These are phyloP conservation scores for Oxycera nigricornis DNA, from an alignment of 2,888 invertebrate species.

Conservation along the genomic window DNA sequence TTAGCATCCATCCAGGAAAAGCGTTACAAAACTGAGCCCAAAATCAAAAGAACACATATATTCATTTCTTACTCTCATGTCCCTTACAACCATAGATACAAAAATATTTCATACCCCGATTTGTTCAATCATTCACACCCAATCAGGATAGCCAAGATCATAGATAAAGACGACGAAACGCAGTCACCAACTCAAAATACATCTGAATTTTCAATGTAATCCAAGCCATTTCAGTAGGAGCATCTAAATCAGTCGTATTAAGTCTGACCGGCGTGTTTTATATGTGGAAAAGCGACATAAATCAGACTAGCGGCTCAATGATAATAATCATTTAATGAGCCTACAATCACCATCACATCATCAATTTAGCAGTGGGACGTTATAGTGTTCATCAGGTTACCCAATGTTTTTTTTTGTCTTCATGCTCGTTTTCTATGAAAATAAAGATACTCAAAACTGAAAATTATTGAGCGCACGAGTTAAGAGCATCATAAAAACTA, in stretches of 20 bases:
- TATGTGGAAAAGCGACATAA: background rate
- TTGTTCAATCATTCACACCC: too few relatives aligned
- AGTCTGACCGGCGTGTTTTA: background rate
- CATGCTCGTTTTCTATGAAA: background rate
- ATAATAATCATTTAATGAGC: background rate
- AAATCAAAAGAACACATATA: too few relatives aligned
- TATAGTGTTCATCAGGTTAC: slow-evolving; percentile 17
- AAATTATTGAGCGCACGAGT: slow-evolving; percentile 33
- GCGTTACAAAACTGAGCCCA: too few relatives aligned
- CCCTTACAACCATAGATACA: too few relatives aligned
- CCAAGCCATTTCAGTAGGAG: background rate
- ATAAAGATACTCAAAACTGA: slow-evolving; percentile 11
- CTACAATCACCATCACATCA: background rate
- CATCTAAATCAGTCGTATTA: background rate
- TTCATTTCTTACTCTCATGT: too few relatives aligned
- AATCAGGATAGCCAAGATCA: too few relatives aligned
- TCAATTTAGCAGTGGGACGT: background rate
- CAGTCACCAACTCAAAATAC: background rate
- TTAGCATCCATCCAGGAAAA: too few relatives aligned
- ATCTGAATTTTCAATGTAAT: background rate
- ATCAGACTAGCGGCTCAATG: background rate
- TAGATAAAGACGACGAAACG: background rate
- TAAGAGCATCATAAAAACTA: slow-evolving; percentile 35
- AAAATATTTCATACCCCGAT: too few relatives aligned
- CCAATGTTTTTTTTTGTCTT: background rate